These are phyloP conservation scores for Cervus canadensis DNA, from an alignment of 2,113 vertebrate genomes.

Conservation along the genomic window DNA sequence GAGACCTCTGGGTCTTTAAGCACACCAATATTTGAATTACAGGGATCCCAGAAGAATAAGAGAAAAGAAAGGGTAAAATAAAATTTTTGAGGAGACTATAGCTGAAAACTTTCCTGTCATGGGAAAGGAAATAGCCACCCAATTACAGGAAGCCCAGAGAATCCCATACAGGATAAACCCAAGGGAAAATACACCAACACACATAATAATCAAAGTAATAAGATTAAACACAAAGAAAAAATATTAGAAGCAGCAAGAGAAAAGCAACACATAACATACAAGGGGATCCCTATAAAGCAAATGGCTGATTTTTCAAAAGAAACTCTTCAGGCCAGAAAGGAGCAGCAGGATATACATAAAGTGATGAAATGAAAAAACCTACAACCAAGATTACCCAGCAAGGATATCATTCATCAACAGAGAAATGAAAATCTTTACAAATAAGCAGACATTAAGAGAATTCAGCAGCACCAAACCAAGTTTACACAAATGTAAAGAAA, in stretches of 20 bases:
- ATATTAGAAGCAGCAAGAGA: not conserved
- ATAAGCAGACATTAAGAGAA: not conserved
- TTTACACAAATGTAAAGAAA: not conserved
- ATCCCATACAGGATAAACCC: not conserved
- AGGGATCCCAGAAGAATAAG: not conserved
- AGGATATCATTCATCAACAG: not conserved
- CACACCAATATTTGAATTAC: not conserved
- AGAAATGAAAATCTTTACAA: not conserved
- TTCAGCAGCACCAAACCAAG: not conserved
- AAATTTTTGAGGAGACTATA: not conserved
- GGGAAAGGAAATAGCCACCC: not conserved
- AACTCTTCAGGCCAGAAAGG: not conserved
- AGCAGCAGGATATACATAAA: not conserved
- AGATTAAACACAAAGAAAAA: not conserved
- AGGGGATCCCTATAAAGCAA: not conserved
- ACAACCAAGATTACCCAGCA: not conserved
- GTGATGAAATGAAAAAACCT: not conserved
- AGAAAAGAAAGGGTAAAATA: not conserved
- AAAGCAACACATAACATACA: not conserved
- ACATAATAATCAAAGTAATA: not conserved
- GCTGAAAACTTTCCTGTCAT: not conserved
- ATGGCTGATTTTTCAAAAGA: not conserved
- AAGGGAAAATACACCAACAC: not conserved
- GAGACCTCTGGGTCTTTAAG: not conserved
- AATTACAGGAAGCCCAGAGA: not conserved